phyloP scores from a whole-genome alignment of 2,888 invertebrate genomes.

The Pedicia rivosa region DNA sequence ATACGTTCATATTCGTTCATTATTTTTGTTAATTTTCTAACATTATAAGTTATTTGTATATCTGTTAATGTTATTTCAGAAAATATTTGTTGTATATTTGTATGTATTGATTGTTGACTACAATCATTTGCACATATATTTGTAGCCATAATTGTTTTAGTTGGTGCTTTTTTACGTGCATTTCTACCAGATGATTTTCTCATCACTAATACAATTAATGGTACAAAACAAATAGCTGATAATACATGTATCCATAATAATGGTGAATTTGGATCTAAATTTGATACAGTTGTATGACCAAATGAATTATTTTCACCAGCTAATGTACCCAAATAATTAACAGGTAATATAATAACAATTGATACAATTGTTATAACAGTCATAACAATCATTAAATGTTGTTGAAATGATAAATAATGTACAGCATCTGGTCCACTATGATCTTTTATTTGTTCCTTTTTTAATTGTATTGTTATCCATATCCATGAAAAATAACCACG shows the following conservation, averaged over 20 bases:
- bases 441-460: constrained; percentile 50
- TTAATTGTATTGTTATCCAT: constrained; percentile 64
- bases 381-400: constrained; percentile 72
- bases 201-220: constrained; percentile 74
- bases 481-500: constrained; percentile 79
- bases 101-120: constrained; percentile 48
- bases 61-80: constrained; percentile 73
- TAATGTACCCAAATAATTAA: constrained; percentile 69
- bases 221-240: constrained; percentile 65
- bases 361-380: constrained; percentile 66
- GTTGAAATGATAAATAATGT: constrained; percentile 85
- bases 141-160: constrained; percentile 76
- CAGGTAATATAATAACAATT: constrained; percentile 69
- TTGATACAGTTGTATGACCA: constrained; percentile 79
- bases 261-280: constrained; percentile 59
- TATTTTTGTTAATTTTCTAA: constrained; percentile 57
- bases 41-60: constrained; percentile 77
- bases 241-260: constrained; percentile 83
- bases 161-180: constrained; percentile 52
- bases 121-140: constrained; percentile 70
- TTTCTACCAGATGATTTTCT: constrained; percentile 63
- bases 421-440: constrained; percentile 86
- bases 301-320: constrained; percentile 63
- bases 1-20: constrained; percentile 60
- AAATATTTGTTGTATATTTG: constrained; percentile 67